phyloP scores from a whole-genome alignment of 2,113 vertebrate genomes.

The Myiagra hebetior region DNA sequence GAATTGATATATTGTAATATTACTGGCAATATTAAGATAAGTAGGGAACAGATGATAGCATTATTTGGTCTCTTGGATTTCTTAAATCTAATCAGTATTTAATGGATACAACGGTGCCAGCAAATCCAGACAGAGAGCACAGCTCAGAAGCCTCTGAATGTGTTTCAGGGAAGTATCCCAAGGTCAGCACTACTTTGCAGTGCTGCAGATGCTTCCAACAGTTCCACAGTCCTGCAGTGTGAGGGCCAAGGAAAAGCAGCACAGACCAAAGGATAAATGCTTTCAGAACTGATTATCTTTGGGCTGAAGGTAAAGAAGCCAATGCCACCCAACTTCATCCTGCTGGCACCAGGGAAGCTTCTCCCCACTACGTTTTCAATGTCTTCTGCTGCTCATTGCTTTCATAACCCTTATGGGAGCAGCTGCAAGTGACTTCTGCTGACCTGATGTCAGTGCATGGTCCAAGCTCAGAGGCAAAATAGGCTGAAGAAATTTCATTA shows the following conservation, averaged over 20 bases:
- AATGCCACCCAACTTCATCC: not conserved
- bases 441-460: not conserved
- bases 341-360: not conserved
- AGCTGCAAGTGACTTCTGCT: not conserved
- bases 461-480: not conserved
- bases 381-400: not conserved
- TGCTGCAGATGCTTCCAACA: not conserved
- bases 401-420: not conserved
- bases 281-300: not conserved
- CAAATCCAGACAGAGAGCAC: slow-evolving; percentile 23
- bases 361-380: not conserved
- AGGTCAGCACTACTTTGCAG: not conserved
- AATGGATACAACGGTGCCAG: not conserved
- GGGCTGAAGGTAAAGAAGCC: not conserved
- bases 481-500: not conserved
- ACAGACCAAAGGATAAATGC: not conserved
- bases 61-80: slow-evolving; percentile 37
- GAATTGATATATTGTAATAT: slow-evolving; percentile 4
- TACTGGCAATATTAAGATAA: slow-evolving; percentile 29
- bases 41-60: slow-evolving; percentile 15
- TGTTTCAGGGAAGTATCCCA: not conserved
- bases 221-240: not conserved
- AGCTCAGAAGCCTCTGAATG: not conserved
- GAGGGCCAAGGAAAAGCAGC: not conserved
- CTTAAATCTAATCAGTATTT: slow-evolving; percentile 51